A percentile compares a stretch with the other conserved stretches of the same genome.
phyloP scores from a whole-genome alignment of 2,113 vertebrate species.

The Vidua macroura region DNA sequence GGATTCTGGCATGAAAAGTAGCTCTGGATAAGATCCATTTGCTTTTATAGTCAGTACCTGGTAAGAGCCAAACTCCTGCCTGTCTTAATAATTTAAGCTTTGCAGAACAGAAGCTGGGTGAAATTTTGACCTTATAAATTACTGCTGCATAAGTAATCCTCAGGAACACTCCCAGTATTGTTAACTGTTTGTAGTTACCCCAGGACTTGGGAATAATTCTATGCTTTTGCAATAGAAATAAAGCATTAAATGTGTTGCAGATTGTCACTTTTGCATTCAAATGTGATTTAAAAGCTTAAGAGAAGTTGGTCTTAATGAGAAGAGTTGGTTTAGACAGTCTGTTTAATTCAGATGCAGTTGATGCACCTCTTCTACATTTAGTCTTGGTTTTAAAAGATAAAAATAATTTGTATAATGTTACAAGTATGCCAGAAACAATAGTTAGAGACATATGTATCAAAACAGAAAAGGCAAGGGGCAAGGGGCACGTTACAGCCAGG shows the following conservation, averaged over 20 bases:
- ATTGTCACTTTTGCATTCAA: background rate
- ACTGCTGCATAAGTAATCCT: slow-evolving; percentile 32
- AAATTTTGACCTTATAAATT: slow-evolving; percentile 38
- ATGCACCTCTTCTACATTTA: background rate
- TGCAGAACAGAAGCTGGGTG: slow-evolving; percentile 26
- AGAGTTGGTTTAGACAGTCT: background rate
- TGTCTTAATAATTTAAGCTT: slow-evolving; percentile 55
- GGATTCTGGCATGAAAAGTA: slow-evolving; percentile 8
- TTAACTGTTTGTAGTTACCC: slow-evolving; percentile 13
- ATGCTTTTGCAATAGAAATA: background rate
- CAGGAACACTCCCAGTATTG: background rate
- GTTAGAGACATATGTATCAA: background rate
- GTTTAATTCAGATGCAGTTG: background rate
- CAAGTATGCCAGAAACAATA: background rate
- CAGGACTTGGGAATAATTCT: background rate
- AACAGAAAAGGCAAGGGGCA: background rate
- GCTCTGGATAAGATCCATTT: slow-evolving; percentile 32
- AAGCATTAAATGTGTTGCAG: background rate
- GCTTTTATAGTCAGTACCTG: slow-evolving; percentile 44
- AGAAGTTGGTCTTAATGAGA: background rate
- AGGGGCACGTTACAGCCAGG: background rate
- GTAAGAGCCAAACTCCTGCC: slow-evolving; percentile 37
- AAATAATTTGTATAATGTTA: background rate
- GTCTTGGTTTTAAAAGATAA: background rate
- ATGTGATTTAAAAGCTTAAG: background rate